These are phyloP conservation scores for Subanguina moxae DNA, from an alignment of 1,140 invertebrate genomes.

Conservation along the genomic window DNA sequence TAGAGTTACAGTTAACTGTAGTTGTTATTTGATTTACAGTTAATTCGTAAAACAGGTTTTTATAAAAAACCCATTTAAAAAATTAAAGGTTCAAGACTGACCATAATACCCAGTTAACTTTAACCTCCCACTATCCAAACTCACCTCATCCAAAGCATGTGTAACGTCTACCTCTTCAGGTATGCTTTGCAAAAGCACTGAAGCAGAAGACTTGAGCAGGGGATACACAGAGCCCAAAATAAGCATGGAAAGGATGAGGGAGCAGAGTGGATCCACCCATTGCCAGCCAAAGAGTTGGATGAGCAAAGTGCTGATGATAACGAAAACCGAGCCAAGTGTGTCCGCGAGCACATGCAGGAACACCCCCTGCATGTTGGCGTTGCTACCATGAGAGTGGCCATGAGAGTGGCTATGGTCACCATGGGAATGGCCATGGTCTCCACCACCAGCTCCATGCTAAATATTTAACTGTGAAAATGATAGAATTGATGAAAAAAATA, in stretches of 20 bases:
- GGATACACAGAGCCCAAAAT: constrained; percentile 66
- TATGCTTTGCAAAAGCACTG: constrained; percentile 60
- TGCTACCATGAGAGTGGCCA: constrained; percentile 52
- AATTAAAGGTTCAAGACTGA: neutral
- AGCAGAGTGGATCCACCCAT: constrained; percentile 69
- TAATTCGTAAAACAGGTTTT: neutral
- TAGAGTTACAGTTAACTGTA: too few species aligned
- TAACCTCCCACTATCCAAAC: too few species aligned
- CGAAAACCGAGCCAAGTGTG: constrained; percentile 68
- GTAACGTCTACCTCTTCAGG: constrained; percentile 43
- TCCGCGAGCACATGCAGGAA: constrained; percentile 68
- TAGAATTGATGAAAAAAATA: neutral
- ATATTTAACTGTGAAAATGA: neutral
- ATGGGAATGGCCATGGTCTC: constrained; percentile 46
- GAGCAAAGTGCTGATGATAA: constrained; percentile 67
- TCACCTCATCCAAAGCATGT: constrained; percentile 36
- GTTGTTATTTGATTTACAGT: too few species aligned
- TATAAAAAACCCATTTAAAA: neutral
- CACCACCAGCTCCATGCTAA: neutral
- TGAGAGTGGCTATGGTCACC: constrained; percentile 62
- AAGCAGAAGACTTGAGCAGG: constrained; percentile 64
- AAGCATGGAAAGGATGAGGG: constrained; percentile 66
- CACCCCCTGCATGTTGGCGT: constrained; percentile 68
- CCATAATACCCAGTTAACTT: too few species aligned
- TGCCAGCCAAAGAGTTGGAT: constrained; percentile 67